Evolutionary conservation across 2,888 invertebrate genomes (phyloP).

Genomic region (Quadroppia sp.): DNA sequence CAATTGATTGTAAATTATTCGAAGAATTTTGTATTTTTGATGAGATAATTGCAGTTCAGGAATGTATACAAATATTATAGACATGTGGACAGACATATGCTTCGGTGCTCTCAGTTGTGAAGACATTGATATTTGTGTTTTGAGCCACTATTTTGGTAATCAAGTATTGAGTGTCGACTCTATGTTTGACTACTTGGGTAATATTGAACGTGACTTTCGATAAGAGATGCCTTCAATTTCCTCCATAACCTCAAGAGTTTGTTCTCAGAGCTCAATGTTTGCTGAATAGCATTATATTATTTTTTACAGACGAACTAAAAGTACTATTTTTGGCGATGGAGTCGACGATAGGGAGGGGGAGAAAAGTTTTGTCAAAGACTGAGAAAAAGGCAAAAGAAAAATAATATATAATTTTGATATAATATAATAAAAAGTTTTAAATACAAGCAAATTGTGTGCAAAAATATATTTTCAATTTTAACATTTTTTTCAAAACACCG

Average conservation of each 20-base stretch:
- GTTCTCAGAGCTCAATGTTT: constrained; percentile 1
- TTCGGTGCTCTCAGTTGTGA: neutral
- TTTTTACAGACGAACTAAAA: neutral
- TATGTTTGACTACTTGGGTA: neutral
- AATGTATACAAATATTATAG: neutral
- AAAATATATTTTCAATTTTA: neutral
- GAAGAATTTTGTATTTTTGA: neutral
- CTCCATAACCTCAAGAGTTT: neutral
- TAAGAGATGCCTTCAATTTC: constrained; percentile 27
- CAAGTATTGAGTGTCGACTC: neutral
- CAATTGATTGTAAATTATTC: neutral
- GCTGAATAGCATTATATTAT: constrained; percentile 3
- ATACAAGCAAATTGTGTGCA: neutral
- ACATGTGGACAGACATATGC: neutral
- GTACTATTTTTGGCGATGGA: neutral
- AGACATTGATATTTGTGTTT: neutral
- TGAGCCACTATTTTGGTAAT: neutral
- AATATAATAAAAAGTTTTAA: neutral
- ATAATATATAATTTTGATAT: neutral
- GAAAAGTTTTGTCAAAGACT: neutral
- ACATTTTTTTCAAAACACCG: neutral
- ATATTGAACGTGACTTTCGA: constrained; percentile 20
- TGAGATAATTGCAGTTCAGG: neutral
- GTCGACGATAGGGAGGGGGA: neutral
- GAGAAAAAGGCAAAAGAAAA: neutral